Base-by-base conservation (phyloP, 2,797 vertebrate species). In the Rhynchonycteris naso region DNA sequence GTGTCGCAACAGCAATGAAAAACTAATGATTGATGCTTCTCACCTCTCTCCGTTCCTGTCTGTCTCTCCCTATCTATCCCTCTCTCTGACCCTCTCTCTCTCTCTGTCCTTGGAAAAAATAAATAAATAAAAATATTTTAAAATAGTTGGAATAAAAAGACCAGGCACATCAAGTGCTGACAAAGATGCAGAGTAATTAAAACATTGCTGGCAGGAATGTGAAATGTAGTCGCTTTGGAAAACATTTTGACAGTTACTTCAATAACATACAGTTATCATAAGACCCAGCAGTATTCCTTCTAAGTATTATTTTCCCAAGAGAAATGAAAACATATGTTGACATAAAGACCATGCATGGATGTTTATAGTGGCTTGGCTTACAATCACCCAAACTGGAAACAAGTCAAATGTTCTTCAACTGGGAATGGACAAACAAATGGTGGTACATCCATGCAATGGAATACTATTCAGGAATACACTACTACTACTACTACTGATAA, bases 231-330 rank as follows among this genome's bases (percentile, higher is more conserved):
- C 43, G 38, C 74, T 91, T 47, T 47, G 88, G 47, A 88, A 93
- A 94, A 85, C 54, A 75, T 84, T 61, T 90, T 69, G 72, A 19
- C 26, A 38, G 33, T 92, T 69, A 75, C 54, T 87, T 92, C 35
- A 81, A 82, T 72, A 89, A 54, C 71, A 90, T 61, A 26, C 33
- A 59, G 28, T 90, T 68, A 59, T 22, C 43, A 12, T 72, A 35
- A 35, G 59, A 89, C 50, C 38, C 47, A 92, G 85, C 35, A 86
- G 76, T 83, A 52, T 22, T 91, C 65, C 85, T 66, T 26, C 19
- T 59, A 72, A 86, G 56, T 30, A 71, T 75, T 84, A 59, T 66
- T 93, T 95, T 59, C 50, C 78, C 61, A 81, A 84, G 50, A 80
- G 61, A 90, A 87, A 91, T 47, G 58, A 76, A 88, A 92, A 72